phyloP scores from a whole-genome alignment of 2,113 vertebrate genomes.

The Falcunculus frontatus region DNA sequence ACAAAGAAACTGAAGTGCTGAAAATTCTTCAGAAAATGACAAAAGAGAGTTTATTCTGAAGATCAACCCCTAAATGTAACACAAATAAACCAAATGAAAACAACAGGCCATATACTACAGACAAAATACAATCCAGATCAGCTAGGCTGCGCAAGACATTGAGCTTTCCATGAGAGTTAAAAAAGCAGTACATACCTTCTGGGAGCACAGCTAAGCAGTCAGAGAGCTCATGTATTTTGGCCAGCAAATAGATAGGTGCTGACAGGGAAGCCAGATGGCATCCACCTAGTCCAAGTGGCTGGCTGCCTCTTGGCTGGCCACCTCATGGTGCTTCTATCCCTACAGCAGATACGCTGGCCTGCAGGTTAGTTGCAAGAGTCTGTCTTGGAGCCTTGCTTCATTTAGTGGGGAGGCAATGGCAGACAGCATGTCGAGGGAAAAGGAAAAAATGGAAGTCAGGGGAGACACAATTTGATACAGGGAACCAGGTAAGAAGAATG shows the following conservation, averaged over 20 bases:
- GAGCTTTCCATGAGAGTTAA: not conserved
- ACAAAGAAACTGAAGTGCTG: not conserved
- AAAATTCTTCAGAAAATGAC: not conserved
- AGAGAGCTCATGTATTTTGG: not conserved
- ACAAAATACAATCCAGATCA: not conserved
- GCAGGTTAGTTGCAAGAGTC: not conserved
- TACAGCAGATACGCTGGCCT: not conserved
- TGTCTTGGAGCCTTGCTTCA: not conserved
- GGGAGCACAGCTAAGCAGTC: not conserved
- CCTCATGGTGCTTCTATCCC: not conserved
- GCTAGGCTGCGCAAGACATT: not conserved
- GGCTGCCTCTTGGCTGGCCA: not conserved
- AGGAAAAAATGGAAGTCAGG: not conserved
- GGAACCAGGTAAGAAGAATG: not conserved
- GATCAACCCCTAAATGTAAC: not conserved
- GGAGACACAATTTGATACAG: not conserved
- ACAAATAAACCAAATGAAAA: not conserved
- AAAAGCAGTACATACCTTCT: not conserved
- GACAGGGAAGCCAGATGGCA: not conserved
- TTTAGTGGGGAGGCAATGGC: not conserved
- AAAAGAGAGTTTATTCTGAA: not conserved
- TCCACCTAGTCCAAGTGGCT: not conserved
- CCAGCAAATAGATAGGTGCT: not conserved
- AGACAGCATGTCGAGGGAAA: fast-evolving
- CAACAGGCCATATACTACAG: not conserved